phyloP scores from a whole-genome alignment of 2,797 vertebrate species.

The Enteromius anoplus region DNA sequence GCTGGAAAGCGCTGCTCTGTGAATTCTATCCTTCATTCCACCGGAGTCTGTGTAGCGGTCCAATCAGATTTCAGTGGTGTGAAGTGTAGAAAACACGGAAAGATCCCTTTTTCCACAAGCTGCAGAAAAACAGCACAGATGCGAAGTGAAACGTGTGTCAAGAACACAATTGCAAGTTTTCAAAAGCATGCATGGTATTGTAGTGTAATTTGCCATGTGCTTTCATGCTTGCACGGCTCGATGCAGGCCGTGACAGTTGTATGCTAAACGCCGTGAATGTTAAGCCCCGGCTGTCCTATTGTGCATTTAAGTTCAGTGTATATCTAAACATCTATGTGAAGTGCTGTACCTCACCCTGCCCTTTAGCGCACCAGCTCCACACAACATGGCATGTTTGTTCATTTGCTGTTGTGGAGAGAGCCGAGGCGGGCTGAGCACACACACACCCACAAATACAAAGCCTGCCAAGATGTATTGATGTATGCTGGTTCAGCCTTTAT shows the following conservation, averaged over 20 bases:
- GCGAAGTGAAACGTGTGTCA: neutral
- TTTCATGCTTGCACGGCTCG: conserved; percentile 19
- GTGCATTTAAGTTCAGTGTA: conserved; percentile 31
- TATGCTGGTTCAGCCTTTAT: conserved; percentile 32
- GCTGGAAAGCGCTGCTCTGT: conserved; percentile 71
- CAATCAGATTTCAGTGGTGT: conserved; percentile 99
- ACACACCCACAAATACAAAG: conserved; percentile 2
- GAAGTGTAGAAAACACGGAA: conserved; percentile 96
- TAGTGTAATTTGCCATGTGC: conserved; percentile 12
- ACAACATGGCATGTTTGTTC: conserved; percentile 32
- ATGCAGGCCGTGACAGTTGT: neutral
- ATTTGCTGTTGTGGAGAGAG: conserved; percentile 33
- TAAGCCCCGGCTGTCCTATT: conserved; percentile 4
- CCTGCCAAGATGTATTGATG: conserved; percentile 42
- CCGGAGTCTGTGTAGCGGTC: conserved; percentile 96
- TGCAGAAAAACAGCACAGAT: neutral
- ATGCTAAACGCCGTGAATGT: conserved; percentile 37
- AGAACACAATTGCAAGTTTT: neutral
- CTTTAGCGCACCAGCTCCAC: conserved; percentile 24
- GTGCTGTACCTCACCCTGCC: conserved; percentile 17
- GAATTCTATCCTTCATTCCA: conserved; percentile 99
- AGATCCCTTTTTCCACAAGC: conserved; percentile 52
- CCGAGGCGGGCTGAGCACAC: neutral
- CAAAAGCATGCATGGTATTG: conserved; percentile 5
- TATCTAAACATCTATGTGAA: conserved; percentile 47